These are phyloP conservation scores for human DNA, from an alignment of 2,113 vertebrate species.

Conservation along the genomic window GRCh38 chr3:170098501-170099000, in stretches of 20 bases:
- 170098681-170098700: background rate
- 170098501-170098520: background rate
- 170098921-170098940: conserved; percentile 77
- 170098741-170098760: background rate
- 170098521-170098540: background rate
- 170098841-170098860: conserved; percentile 39
- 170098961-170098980: conserved; percentile 68
- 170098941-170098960: conserved; percentile 74
- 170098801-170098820: conserved; percentile 12
- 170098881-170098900: conserved; percentile 72
- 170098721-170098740: background rate
- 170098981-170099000: conserved; percentile 71
- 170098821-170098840: conserved; percentile 24
- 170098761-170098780: conserved; percentile 31
- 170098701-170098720: conserved; percentile 8
- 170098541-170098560: background rate
- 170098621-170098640: background rate
- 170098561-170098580: background rate
- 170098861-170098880: conserved; percentile 47
- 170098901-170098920: conserved; percentile 73
- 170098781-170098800: conserved; percentile 52
- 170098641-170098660: background rate
- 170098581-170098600: background rate
- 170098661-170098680: background rate
- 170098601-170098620: conserved; percentile 34